Base-by-base conservation (phyloP, 2,797 vertebrate genomes). In the Bovichtus variegatus region DNA sequence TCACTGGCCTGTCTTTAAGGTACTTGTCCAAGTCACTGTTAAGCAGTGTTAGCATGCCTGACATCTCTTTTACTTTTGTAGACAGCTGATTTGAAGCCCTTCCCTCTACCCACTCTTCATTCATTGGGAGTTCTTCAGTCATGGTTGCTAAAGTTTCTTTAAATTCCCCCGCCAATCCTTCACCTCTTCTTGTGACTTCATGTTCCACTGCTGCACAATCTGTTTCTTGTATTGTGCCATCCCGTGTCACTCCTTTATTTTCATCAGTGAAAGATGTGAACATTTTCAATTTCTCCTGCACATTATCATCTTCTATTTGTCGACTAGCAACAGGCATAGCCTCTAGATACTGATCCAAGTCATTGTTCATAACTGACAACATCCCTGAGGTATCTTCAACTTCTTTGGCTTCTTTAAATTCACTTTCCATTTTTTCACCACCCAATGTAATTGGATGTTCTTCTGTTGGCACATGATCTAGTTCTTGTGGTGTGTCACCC, bases 1-100 rank as follows among this genome's bases (percentile, higher is more conserved):
- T 29, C 36, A 40, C 55, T 21, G 75, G 69, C 15, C 38, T 87
- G 23, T 88, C 71, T 6, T 70, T n/a, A 3, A 90, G 53, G 40
- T 67, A 71, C 19, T 78, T 54, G 2, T 89, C 82, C 55, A 90
- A 74, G 53, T 90, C 85, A 83, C 25, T 84, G 43, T 6, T 87
- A 10, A 89, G 82, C 38, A 88, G 55, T 19, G 81, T 87, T 16
- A 74, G n/a, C 83, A 91, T 91, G 16, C 86, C 88, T 47, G 85
- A 78, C 41, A 78, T 71, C 0, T 90, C 73, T 8, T 83, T 90
- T 27, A 34, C 27, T 76, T 82, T 71, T 50, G 54, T 36, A 5
- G 60, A 59, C 0, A 15, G 40, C 18, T 83, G 31, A 81, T 49
- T 53, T 49, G 70, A 87, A 25, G 21, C 34, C 18, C 40, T 82